These are phyloP conservation scores for Garrulus glandarius DNA, from an alignment of 2,797 vertebrate species.

Conservation along the genomic window DNA sequence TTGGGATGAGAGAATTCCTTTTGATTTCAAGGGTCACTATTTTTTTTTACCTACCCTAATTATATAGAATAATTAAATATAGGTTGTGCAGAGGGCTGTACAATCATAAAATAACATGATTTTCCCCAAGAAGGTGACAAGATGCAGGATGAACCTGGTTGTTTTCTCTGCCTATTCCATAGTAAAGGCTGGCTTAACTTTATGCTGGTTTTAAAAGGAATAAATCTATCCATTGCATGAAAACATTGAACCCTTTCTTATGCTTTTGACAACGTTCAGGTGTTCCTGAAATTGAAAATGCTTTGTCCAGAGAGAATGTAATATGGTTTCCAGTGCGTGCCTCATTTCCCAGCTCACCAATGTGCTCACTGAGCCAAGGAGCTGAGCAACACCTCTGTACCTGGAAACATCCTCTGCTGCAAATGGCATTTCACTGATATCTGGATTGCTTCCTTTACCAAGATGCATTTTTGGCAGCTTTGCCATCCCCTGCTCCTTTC, in stretches of 20 bases:
- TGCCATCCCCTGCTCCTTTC: background rate
- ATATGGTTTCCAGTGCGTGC: fast-evolving
- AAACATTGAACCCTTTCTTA: background rate
- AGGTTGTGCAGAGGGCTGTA: background rate
- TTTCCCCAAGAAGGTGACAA: background rate
- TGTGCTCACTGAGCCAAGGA: background rate
- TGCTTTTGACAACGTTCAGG: background rate
- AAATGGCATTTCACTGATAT: background rate
- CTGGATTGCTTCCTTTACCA: background rate
- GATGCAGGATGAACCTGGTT: background rate
- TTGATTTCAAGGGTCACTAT: background rate
- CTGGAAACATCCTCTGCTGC: background rate
- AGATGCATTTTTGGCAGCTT: background rate
- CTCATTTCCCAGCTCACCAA: background rate
- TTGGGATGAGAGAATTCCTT: background rate
- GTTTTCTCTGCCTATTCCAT: background rate
- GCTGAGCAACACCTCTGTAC: background rate
- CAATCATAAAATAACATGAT: background rate
- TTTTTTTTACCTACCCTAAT: background rate
- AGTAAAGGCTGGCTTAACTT: background rate
- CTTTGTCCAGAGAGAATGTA: background rate
- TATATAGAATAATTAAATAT: no score
- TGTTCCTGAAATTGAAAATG: background rate
- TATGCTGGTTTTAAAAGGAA: background rate
- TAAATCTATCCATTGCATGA: background rate